Evolutionary conservation across 2,113 vertebrate species (phyloP), one percentile per base, ranked within the genome.

Genomic region (Callocephalon fimbriatum): DNA sequence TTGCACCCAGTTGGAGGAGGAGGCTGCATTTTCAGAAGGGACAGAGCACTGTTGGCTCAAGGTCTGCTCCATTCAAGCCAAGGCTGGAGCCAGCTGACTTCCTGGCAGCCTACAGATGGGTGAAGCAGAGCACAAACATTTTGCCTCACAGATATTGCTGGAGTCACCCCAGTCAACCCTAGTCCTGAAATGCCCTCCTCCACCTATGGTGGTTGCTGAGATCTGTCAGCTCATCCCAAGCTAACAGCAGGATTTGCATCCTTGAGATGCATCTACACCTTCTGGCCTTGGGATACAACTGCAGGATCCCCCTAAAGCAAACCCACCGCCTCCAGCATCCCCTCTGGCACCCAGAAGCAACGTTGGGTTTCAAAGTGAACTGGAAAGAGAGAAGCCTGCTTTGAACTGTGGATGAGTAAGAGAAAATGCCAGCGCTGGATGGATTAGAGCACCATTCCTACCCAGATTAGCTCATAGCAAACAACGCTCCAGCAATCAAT

Each of bases 291-390:
- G 72, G 8, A 35, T 15, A 54, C n/a, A 70, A 45, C 42, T 12
- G 27, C 45, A 77, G 56, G 15, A 71, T 3, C 11, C 37, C 7
- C 32, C 27, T 54, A 37, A 22, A 58, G 59, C 45, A 80, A 93
- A 53, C 19, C 27, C 68, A 74, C 37, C 8, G 0, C 50, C 59
- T 53, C 67, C 89, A 84, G 53, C 63, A 48, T 53, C 72, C 53
- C 73, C 44, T 47, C 50, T 20, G 42, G 45, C 80, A 71, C 20
- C 25, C 59, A 35, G 56, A 77, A 19, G 19, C 17, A 37, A 66
- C 0, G 0, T 0, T 10, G 9, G 37, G 31, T 3, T 81, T 35
- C 68, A 25, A 37, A 42, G 40, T 2, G 21, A 81, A 26, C 18
- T 53, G 42, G 10, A 12, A 74, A 56, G 26, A 29, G 72, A 93